phyloP scores from a whole-genome alignment of 2,797 vertebrate species.

The Allobates femoralis region DNA sequence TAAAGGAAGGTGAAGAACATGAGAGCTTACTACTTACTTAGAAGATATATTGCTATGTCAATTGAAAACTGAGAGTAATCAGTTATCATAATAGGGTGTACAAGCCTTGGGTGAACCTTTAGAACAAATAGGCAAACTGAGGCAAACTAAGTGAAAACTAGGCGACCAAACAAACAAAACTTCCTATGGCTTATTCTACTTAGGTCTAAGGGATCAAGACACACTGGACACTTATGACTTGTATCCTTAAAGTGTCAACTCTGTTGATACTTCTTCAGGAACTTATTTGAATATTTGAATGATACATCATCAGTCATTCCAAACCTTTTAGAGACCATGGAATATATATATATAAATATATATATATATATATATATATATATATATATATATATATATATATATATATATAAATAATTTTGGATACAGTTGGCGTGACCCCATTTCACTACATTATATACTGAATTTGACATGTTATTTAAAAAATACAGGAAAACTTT shows the following conservation, averaged over 20 bases:
- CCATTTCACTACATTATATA: neutral
- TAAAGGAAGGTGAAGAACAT: neutral
- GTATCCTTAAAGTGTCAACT: too few species aligned
- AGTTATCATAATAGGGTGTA: neutral
- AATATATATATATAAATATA: neutral
- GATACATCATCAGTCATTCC: neutral
- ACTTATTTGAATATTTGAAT: neutral
- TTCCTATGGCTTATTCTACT: too few species aligned
- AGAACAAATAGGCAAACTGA: neutral
- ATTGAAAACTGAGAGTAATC: neutral
- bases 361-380: neutral
- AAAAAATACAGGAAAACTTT: neutral
- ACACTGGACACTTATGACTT: neutral
- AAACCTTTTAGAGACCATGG: neutral
- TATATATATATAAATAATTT: neutral
- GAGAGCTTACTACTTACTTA: conserved; percentile 6
- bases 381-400: neutral
- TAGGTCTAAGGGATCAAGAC: neutral
- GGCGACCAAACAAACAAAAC: too few species aligned
- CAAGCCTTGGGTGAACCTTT: neutral
- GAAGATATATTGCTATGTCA: conserved; percentile 18
- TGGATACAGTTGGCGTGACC: neutral
- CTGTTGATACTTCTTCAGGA: too few species aligned
- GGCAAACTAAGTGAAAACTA: neutral
- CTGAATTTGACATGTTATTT: neutral